These are phyloP conservation scores for Hypercompe scribonia DNA, from an alignment of 2,888 invertebrate genomes.

Conservation along the genomic window DNA sequence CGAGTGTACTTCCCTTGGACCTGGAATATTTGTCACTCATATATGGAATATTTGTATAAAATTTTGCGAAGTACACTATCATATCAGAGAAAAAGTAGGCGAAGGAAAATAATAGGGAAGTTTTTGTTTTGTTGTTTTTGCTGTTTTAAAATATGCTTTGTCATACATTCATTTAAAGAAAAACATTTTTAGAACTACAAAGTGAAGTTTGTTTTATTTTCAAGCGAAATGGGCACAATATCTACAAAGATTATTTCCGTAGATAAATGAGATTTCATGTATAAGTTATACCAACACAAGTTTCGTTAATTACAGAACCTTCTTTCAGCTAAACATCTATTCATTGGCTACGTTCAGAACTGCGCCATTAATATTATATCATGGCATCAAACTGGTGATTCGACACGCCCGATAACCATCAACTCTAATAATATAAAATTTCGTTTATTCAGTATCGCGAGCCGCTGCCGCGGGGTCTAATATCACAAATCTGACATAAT, in stretches of 20 bases:
- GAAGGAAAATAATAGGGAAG: too few relatives aligned
- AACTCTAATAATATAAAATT: constrained; percentile 25
- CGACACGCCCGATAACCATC: constrained; percentile 26
- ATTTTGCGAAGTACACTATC: too few relatives aligned
- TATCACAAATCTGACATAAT: constrained; percentile 50
- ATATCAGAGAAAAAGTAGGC: too few relatives aligned
- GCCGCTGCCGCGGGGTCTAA: constrained; percentile 34
- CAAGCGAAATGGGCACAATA: neutral
- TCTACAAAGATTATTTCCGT: neutral
- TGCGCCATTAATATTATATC: constrained; percentile 1
- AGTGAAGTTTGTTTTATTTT: neutral
- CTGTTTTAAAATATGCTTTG: too few relatives aligned
- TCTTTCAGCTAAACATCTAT: neutral
- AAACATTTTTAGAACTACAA: neutral
- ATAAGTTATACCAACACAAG: neutral
- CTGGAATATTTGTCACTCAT: too few relatives aligned
- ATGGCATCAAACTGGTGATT: constrained; percentile 35
- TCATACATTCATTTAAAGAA: too few relatives aligned
- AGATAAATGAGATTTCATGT: neutral
- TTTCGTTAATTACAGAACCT: neutral
- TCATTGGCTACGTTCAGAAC: neutral
- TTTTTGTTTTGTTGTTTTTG: too few relatives aligned
- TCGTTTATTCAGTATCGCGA: constrained; percentile 17
- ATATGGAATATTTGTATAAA: too few relatives aligned
- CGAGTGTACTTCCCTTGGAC: too few relatives aligned